Conservation (phyloP, 2,888 invertebrate species). For the Lepidocyrtinus sp. region DNA sequence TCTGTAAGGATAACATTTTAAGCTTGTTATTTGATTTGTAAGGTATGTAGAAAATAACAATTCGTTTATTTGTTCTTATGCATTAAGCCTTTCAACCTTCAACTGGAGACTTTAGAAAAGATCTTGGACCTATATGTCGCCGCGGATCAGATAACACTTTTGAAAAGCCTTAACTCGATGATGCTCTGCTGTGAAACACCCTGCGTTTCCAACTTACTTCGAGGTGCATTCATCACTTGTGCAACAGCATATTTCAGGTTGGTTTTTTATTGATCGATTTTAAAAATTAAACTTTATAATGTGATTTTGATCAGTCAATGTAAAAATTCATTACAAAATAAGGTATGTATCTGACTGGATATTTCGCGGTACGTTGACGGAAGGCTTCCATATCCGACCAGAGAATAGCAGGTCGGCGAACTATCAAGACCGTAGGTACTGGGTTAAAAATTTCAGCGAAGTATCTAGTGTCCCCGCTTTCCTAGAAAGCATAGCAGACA, state of each 20-base stretch:
- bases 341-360: conserved; percentile 69
- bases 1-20: too few species aligned
- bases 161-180: conserved; percentile 63
- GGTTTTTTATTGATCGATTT: too few species aligned
- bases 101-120: conserved; percentile 55
- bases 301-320: too few species aligned
- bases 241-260: conserved; percentile 66
- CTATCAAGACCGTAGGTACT: conserved; percentile 65
- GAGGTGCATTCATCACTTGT: conserved; percentile 61
- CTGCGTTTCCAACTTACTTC: conserved; percentile 58
- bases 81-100: conserved; percentile 62
- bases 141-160: conserved; percentile 54
- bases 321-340: too few species aligned
- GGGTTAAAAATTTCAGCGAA: conserved; percentile 67
- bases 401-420: conserved; percentile 15
- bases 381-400: conserved; percentile 66
- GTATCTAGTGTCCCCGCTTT: conserved; percentile 61
- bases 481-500: conserved; percentile 49
- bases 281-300: too few species aligned
- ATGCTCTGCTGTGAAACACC: conserved; percentile 61
- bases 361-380: conserved; percentile 62
- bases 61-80: conserved; percentile 11
- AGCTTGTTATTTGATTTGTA: too few species aligned
- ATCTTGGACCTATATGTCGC: conserved; percentile 52
- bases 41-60: too few species aligned